phyloP scores from a whole-genome alignment of 2,113 vertebrate species.

The Corvus moneduloides region DNA sequence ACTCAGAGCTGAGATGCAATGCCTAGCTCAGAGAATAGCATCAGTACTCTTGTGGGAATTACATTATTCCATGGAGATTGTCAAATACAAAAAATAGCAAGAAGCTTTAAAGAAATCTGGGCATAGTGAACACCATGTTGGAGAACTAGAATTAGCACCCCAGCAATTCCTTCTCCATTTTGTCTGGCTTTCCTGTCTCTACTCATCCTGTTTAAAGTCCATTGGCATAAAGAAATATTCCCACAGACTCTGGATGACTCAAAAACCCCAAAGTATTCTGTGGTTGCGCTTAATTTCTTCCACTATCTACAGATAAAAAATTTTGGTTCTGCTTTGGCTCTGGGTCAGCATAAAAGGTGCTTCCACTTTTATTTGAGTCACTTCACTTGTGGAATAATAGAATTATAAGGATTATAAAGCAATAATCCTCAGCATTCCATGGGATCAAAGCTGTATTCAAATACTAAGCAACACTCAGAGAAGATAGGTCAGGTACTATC shows the following conservation, averaged over 20 bases:
- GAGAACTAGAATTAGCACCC: neutral
- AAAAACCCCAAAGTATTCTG: neutral
- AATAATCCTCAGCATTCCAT: neutral
- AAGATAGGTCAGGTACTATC: neutral
- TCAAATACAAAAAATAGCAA: neutral
- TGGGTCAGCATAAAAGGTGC: neutral
- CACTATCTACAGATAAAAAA: neutral
- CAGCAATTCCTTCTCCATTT: neutral
- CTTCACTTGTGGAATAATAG: neutral
- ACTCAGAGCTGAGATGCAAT: neutral
- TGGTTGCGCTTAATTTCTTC: neutral
- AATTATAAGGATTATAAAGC: conserved; percentile 2
- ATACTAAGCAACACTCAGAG: neutral
- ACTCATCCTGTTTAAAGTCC: neutral
- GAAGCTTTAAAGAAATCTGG: neutral
- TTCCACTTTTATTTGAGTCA: neutral
- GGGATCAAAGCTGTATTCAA: neutral
- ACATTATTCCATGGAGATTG: neutral
- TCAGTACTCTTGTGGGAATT: neutral
- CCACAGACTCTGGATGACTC: neutral
- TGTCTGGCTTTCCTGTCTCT: neutral
- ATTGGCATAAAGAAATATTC: neutral
- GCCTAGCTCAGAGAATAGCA: neutral
- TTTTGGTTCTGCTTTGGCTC: neutral
- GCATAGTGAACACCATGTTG: neutral